Percentiles rank a stretch among this genome's conserved stretches.
phyloP scores from a whole-genome alignment of 2,113 vertebrate species.

The Dicerorhinus sumatrensis region DNA sequence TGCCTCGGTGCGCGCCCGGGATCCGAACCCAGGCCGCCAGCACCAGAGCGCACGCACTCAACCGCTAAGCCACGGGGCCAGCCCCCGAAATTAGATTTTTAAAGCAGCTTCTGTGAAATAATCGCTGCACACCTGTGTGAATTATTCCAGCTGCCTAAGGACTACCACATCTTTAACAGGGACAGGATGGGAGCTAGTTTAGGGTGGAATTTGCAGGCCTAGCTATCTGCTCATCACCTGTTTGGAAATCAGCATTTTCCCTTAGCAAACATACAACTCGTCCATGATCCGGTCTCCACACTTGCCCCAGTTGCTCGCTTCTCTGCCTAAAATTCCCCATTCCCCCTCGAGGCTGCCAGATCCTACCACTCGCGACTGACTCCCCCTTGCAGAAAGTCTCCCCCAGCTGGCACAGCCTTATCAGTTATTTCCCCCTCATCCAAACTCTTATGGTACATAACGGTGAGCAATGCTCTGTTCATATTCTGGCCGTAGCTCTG shows the following conservation, averaged over 20 bases:
- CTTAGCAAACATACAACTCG: neutral
- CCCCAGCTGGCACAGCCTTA: accelerated
- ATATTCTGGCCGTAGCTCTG: too few relatives aligned
- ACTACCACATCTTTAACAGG: accelerated
- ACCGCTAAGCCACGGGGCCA: too few relatives aligned
- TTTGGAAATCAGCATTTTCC: neutral
- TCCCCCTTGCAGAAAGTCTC: neutral
- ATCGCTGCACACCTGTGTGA: accelerated
- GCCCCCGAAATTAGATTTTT: too few relatives aligned
- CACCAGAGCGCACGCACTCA: too few relatives aligned
- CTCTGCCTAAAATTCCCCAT: neutral
- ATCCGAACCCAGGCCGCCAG: too few relatives aligned
- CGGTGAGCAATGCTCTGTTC: too few relatives aligned
- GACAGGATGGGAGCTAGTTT: accelerated
- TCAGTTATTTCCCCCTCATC: neutral
- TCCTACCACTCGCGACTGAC: neutral
- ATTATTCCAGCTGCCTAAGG: accelerated
- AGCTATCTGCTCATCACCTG: accelerated
- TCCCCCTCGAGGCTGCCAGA: neutral
- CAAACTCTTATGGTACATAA: accelerated
- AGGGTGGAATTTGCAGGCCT: accelerated
- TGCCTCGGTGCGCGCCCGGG: too few relatives aligned
- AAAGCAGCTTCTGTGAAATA: neutral
- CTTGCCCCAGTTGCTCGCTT: accelerated
- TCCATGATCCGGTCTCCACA: accelerated